Conservation (phyloP, 2,797 vertebrate genomes). For the Sebastes minor region DNA sequence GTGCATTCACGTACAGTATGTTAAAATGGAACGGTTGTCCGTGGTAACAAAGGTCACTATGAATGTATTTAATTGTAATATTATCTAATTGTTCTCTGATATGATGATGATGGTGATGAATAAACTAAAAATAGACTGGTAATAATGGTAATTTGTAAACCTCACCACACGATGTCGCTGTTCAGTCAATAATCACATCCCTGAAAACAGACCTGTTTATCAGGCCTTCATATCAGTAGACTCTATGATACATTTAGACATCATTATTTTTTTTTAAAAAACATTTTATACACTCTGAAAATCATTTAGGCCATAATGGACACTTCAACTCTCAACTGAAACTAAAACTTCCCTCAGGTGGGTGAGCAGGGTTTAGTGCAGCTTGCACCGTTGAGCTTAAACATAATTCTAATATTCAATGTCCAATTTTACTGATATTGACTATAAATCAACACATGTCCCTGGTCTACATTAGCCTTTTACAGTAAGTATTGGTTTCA, state of each 20-base stretch:
- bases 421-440: neutral
- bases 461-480: neutral
- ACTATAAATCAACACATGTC: neutral
- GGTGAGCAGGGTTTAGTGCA: neutral
- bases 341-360: neutral
- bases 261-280: neutral
- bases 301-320: neutral
- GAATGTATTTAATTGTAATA: neutral
- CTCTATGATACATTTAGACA: neutral
- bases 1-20: too few species aligned
- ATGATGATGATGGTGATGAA: too few species aligned
- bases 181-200: neutral
- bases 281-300: neutral
- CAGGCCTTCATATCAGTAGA: neutral
- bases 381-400: neutral
- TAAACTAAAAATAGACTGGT: neutral
- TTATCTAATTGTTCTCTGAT: neutral
- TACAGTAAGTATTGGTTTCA: neutral
- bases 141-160: neutral
- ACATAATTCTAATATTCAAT: neutral
- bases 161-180: conserved; percentile 3
- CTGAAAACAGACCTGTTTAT: neutral
- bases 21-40: too few species aligned
- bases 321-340: neutral
- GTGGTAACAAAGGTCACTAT: too few species aligned